Conservation (phyloP, 2,113 vertebrate genomes). For the Lophotis ruficrista region DNA sequence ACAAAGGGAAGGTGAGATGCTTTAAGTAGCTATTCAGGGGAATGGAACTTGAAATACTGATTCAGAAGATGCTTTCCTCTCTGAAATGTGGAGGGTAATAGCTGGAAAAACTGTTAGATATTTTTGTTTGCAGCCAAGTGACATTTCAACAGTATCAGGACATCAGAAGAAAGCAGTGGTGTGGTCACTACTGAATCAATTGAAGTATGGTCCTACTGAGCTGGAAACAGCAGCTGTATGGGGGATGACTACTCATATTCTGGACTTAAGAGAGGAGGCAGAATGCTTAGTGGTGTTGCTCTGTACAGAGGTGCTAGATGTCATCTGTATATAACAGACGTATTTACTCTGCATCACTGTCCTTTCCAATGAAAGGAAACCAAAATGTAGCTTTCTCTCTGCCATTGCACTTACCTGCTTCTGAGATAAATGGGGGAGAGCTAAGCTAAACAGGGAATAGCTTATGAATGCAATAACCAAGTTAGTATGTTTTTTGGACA, state of each 20-base stretch:
- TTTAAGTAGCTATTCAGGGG: background rate
- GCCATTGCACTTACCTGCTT: background rate
- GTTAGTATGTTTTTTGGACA: background rate
- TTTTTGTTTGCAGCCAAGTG: background rate
- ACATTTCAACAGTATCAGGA: background rate
- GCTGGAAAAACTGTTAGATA: background rate
- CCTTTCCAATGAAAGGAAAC: background rate
- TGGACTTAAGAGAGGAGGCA: background rate
- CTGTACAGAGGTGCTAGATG: background rate
- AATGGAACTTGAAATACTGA: background rate
- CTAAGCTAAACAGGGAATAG: background rate
- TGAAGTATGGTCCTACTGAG: background rate
- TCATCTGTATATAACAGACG: no score
- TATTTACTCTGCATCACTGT: background rate
- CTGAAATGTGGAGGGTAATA: background rate
- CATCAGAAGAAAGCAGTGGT: background rate
- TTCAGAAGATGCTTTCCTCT: background rate
- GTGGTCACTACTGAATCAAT: background rate
- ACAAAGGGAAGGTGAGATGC: background rate
- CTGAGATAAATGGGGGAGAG: background rate
- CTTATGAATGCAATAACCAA: background rate
- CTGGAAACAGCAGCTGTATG: background rate
- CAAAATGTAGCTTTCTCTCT: background rate
- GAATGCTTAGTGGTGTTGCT: background rate
- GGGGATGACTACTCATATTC: background rate